Base-by-base conservation (phyloP, 1,140 invertebrate species). In the Drosophila malerkotliana region DNA sequence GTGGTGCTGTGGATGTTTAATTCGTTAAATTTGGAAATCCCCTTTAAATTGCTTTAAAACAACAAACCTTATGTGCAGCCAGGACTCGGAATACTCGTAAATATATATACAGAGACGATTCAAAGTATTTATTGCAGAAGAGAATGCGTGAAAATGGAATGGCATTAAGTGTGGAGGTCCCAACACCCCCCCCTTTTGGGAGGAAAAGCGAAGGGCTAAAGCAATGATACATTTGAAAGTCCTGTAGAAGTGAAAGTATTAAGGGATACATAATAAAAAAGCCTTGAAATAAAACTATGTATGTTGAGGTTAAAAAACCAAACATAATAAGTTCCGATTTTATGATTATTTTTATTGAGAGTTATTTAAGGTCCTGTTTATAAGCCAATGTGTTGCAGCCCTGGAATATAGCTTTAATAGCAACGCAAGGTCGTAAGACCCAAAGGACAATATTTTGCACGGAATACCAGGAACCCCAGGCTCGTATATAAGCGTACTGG, bases 11-110 rank as follows among this genome's bases (percentile, higher is more conserved):
- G 12, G 8, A 7, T 7, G 47, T 12, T 21, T 12, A 15, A 37
- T 64, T 59, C 49, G 30, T 24, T 51, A 55, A 32, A 47, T 66
- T 48, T 58, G 9, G 30, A 60, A 85, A 85, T 85, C 66, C 62
- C 37, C 45, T 64, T 69, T 73, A 85, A 85, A 84, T 85, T 64
- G 81, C 77, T 80, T 77, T 80, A 80, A 84, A 85, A 68, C 55
- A 63, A 12, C 68, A 39, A 61, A 56, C 79, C 24, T 76, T 72
- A 79, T 79, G 37, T 51, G 48, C 56, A 47, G 57, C 41, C 58
- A 49, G 39, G n/a, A 74, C 37, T 53, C 48, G 58, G 37, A 7
- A 21, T 15, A 58, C 51, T 32, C 41, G 60, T n/a, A 62, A 26
- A 47, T 12, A 37, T 9, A 51, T 28, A 44, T 4, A 48, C 30